Evolutionary conservation across 2,113 vertebrate genomes (phyloP), one percentile per base, ranked within the genome.

Genomic region (Nicator chloris): DNA sequence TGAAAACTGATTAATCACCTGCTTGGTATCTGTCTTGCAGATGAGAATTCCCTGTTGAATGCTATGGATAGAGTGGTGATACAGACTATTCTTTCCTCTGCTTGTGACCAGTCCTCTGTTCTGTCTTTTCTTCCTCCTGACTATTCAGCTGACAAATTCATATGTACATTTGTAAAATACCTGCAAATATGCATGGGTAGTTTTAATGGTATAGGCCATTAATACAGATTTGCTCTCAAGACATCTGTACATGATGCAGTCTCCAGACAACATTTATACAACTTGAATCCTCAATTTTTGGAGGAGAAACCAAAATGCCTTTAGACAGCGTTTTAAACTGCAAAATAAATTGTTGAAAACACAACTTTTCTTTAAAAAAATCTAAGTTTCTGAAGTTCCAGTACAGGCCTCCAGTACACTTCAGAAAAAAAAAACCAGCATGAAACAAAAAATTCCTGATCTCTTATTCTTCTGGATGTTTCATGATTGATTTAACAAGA

Each of bases 401-500:
- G 24, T 54, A 45, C 12, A 66, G 79, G 28, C 10, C 30, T 78
- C 13, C 33, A n/a, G 39, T 26, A 78, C 0, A 9, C 51, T 86
- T 90, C 10, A 79, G 42, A 57, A 90, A 78, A 89, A 96, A 95
- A 85, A 3, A 19, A 40, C 40, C 14, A 83, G 47, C 80, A 93
- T 4, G 19, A 86, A 91, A 56, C 49, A 13, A 59, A 53, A 80
- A 93, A 71, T 61, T 95, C 37, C 13, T 22, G 69, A 90, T 84
- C 40, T 42, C 24, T 88, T 69, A 18, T 45, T 66, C 72, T 92
- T 79, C 65, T 89, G 79, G 69, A 92, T 89, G 70, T 42, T 87
- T 92, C 44, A 57, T 44, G 53, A 96, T 13, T 84, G 92, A 92
- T 89, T 84, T 92, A 95, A 90, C 80, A 89, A 93, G 68, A 22